phyloP scores from a whole-genome alignment of 2,888 invertebrate genomes.

The Sepiola atlantica region DNA sequence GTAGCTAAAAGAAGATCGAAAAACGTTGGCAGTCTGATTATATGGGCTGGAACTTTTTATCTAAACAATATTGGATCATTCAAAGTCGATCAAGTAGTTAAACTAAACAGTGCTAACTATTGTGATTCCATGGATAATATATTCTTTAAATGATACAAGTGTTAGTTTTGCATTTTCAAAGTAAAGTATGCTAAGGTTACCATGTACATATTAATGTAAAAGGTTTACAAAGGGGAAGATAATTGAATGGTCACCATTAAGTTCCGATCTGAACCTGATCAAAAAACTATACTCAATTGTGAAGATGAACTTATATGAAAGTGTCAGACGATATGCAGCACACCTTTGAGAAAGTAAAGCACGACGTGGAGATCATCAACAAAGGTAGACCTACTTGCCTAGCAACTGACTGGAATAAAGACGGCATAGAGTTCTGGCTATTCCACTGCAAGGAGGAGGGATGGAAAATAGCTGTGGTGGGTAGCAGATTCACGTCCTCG shows the following conservation, averaged over 20 bases:
- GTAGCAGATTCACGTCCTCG: no score
- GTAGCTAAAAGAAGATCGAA: neutral
- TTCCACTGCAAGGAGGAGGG: no score
- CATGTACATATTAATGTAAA: neutral
- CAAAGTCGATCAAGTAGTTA: neutral
- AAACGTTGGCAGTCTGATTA: neutral
- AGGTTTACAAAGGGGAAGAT: neutral
- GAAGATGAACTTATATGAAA: neutral
- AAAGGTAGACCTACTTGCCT: no score
- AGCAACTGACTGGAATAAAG: no score
- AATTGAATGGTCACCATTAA: neutral
- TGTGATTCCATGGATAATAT: neutral
- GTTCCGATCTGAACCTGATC: neutral
- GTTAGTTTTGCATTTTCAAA: neutral
- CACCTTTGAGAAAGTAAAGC: no score
- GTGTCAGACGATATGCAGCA: no score
- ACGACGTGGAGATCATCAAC: no score
- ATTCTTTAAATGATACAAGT: neutral
- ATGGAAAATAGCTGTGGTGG: no score
- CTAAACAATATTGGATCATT: neutral
- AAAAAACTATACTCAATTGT: neutral
- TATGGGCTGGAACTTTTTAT: neutral
- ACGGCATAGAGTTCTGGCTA: no score
- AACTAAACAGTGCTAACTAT: neutral
- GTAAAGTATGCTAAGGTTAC: neutral